Evolutionary conservation across 2,797 vertebrate species (phyloP), one percentile per base, ranked within the genome.

Genomic region (Poeciliopsis presidionis): DNA sequence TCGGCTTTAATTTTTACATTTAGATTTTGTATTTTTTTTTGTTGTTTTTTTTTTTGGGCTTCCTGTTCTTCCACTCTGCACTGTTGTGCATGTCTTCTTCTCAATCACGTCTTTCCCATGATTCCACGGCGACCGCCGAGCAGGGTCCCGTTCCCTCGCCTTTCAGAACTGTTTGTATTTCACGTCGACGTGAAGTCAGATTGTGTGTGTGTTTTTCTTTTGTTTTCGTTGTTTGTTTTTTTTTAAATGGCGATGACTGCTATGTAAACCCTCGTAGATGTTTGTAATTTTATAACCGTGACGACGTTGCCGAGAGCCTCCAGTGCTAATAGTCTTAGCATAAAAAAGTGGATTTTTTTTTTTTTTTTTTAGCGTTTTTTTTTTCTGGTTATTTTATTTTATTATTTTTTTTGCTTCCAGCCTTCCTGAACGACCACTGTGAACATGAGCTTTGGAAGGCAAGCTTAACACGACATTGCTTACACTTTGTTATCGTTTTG

Each of bases 401-500:
- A 36, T 36, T 5, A 5, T 39, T 2, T 94, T 92, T 93, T 94
- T 88, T 89, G 95, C 96, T 96, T 97, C 96, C 96, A 95, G 94
- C 96, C 96, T 97, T 98, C 98, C 97, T 97, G 96, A 97, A 96
- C 93, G 95, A 99, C 97, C 98, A 99, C 98, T 99, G 98, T 99
- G 98, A 99, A 97, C 96, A 97, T 96, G 95, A 95, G 95, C 96
- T 97, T 90, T 95, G 95, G 94, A 95, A 97, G 96, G 95, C 96
- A 95, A 95, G 94, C 96, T 95, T 96, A 53, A 94, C 93, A 91
- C 91, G 90, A 95, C 95, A 95, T 95, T 94, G 95, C 93, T 94
- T 94, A 95, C 87, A 94, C 94, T 96, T 96, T 97, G 96, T 95
- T 90, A 93, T 95, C 91, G 91, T 96, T 97, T 96, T 90, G 94